Percentiles rank a stretch among this genome's conserved stretches.
phyloP scores from a whole-genome alignment of 2,113 vertebrate species.

The Pygathrix nemaeus region DNA sequence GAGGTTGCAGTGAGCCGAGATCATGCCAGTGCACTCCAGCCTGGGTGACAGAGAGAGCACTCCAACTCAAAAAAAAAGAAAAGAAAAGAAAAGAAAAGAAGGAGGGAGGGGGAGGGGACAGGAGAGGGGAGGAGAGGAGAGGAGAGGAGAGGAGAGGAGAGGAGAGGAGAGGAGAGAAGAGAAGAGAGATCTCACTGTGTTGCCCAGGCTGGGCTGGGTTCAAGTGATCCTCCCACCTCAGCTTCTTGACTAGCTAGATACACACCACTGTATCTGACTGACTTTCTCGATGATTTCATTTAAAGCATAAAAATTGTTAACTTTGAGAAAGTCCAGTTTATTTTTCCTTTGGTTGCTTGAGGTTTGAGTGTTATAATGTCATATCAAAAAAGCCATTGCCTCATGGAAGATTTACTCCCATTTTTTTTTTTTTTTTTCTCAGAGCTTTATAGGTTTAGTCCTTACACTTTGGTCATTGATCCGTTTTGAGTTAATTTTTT shows the following conservation, averaged over 20 bases:
- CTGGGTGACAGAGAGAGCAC: no score
- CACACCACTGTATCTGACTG: neutral
- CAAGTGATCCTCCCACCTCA: no score
- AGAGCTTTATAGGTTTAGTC: neutral
- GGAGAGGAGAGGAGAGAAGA: no score
- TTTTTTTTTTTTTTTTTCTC: neutral
- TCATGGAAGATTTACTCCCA: neutral
- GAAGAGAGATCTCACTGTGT: no score
- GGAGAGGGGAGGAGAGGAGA: no score
- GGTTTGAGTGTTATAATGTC: neutral
- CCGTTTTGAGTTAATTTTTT: neutral
- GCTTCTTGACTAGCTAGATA: neutral
- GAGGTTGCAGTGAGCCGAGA: no score
- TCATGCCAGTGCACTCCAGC: no score
- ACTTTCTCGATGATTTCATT: neutral
- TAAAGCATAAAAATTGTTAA: neutral
- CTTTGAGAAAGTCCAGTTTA: neutral
- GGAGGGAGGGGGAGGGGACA: no score
- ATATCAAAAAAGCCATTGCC: neutral
- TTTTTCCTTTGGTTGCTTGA: neutral
- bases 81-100: no score
- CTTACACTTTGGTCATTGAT: neutral
- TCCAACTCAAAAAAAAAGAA: no score
- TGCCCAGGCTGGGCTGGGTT: no score
- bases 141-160: no score